phyloP scores from a whole-genome alignment of 2,888 invertebrate species.

The Xestobium rufovillosum region DNA sequence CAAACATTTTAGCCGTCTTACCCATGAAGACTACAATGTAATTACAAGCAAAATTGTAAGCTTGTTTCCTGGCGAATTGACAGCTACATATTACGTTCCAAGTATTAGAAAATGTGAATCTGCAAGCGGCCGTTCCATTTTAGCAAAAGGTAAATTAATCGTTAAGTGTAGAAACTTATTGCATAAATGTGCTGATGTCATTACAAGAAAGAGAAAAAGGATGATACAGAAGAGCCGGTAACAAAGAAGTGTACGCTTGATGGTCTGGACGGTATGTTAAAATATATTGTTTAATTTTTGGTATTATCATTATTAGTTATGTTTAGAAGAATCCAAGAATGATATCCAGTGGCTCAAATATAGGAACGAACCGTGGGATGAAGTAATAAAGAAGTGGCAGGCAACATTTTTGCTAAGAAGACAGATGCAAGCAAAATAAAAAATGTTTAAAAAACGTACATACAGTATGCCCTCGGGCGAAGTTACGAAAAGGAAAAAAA shows the following conservation, averaged over 20 bases:
- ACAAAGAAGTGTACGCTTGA: neutral
- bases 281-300: neutral
- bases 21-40: slow-evolving; percentile 5
- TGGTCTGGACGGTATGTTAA: no score
- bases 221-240: no score
- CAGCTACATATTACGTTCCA: slow-evolving; percentile 7
- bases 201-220: neutral
- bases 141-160: neutral
- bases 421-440: no score
- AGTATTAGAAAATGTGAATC: neutral
- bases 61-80: slow-evolving; percentile 5
- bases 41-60: slow-evolving; percentile 7
- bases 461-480: no score
- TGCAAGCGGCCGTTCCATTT: neutral
- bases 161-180: slow-evolving; percentile 1
- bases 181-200: neutral
- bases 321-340: neutral
- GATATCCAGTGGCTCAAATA: neutral
- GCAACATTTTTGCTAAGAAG: slow-evolving; percentile 1
- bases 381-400: slow-evolving; percentile 1
- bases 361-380: slow-evolving; percentile 1
- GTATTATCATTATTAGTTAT: neutral
- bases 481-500: no score
- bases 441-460: no score
- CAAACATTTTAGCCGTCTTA: slow-evolving; percentile 5